These are phyloP conservation scores for Coracopsis vasa DNA, from an alignment of 2,113 vertebrate genomes.

Conservation along the genomic window DNA sequence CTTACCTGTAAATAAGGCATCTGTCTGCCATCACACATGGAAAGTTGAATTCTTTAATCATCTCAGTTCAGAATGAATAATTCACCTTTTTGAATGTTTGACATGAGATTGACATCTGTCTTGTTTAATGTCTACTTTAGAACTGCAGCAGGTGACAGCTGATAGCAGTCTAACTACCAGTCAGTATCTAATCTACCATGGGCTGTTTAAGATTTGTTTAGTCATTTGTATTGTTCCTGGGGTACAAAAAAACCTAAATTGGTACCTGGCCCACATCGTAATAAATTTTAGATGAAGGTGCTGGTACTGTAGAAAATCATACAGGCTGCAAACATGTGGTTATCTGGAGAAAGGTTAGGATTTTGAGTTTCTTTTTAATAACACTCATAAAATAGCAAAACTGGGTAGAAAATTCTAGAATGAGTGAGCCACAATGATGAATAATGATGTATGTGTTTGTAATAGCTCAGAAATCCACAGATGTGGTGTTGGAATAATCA, in stretches of 20 bases:
- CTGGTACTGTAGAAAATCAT: neutral
- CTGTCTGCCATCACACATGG: neutral
- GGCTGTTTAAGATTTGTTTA: neutral
- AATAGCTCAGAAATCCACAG: neutral
- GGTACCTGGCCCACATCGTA: neutral
- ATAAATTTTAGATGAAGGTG: neutral
- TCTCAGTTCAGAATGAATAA: neutral
- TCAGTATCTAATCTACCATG: neutral
- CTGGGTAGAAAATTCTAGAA: neutral
- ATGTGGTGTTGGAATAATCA: neutral
- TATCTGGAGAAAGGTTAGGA: neutral
- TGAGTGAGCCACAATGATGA: neutral
- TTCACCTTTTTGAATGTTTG: neutral
- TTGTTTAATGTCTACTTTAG: neutral
- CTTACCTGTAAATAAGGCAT: neutral
- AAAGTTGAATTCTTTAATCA: neutral
- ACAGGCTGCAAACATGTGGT: neutral
- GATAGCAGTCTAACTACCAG: neutral
- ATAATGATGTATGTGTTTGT: neutral
- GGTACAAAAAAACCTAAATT: neutral
- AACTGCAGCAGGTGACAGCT: neutral
- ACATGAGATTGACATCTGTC: neutral
- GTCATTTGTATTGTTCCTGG: neutral
- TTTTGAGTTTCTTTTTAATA: neutral
- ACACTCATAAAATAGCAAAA: neutral